Evolutionary conservation across 2,113 vertebrate species (phyloP).

Genomic region (Polypterus bichir): DNA sequence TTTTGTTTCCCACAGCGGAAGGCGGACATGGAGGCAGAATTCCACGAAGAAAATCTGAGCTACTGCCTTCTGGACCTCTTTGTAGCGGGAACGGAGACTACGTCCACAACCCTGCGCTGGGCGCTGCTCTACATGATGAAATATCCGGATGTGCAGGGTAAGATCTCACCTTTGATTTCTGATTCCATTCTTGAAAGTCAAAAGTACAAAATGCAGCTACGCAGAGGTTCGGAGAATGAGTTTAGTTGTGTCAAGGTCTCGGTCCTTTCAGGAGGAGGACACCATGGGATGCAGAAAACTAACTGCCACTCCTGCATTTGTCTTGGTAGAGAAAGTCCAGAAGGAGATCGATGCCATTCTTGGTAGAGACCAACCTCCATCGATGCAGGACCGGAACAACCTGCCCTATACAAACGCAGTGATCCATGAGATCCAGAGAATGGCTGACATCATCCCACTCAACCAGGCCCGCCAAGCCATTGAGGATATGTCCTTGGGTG

Average conservation of each 20-base stretch:
- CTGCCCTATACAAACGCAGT: constrained; percentile 22
- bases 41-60: not conserved
- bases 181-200: not conserved
- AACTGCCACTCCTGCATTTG: not conserved
- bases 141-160: constrained; percentile 12
- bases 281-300: too few species aligned
- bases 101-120: constrained; percentile 5
- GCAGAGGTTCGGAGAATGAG: too few species aligned
- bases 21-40: not conserved
- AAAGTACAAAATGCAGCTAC: too few species aligned
- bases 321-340: constrained; percentile 20
- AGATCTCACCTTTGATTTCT: not conserved
- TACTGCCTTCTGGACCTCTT: constrained; percentile 1
- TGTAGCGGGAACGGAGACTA: constrained; percentile 7
- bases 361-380: constrained; percentile 16
- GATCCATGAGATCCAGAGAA: constrained; percentile 25
- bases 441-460: constrained; percentile 16
- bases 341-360: constrained; percentile 23
- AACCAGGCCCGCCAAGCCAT: constrained; percentile 10
- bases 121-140: constrained; percentile 11
- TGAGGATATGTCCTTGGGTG: constrained; percentile 11
- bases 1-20: not conserved
- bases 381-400: constrained; percentile 19
- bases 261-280: too few species aligned
- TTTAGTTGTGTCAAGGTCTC: too few species aligned